Conservation (phyloP, 1,140 invertebrate genomes). For the Aphidius ervi region DNA sequence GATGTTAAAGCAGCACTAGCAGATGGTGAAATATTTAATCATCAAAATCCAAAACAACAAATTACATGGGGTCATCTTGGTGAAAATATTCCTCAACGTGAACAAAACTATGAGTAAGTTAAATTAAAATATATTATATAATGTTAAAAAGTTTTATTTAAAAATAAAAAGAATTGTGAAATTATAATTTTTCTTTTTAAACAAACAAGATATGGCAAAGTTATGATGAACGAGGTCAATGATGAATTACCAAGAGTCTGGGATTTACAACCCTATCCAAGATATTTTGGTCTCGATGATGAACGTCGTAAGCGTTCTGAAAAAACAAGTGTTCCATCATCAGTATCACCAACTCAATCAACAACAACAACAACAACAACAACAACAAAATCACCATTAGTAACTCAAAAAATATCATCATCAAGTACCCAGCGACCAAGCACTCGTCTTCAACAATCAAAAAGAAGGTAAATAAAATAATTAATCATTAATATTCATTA, state of each 20-base stretch:
- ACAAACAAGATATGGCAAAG: conserved; percentile 35
- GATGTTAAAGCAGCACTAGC: conserved; percentile 31
- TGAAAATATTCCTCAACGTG: conserved; percentile 27
- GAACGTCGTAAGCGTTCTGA: conserved; percentile 41
- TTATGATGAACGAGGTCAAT: conserved; percentile 35
- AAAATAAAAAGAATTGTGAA: too few relatives aligned
- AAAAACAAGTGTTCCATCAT: conserved; percentile 17
- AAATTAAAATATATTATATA: background rate
- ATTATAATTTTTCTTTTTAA: background rate
- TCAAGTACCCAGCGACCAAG: conserved; percentile 18
- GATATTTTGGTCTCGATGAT: conserved; percentile 29
- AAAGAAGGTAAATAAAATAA: conserved; percentile 35
- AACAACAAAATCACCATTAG: conserved; percentile 22
- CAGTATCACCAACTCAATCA: conserved; percentile 8
- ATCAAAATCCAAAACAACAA: conserved; percentile 20
- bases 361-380: conserved; percentile 24
- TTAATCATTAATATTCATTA: too few relatives aligned
- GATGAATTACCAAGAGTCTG: conserved; percentile 33
- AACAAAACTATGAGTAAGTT: conserved; percentile 41
- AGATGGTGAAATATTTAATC: conserved; percentile 26
- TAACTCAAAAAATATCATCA: conserved; percentile 14
- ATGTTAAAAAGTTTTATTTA: background rate
- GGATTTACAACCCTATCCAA: conserved; percentile 30
- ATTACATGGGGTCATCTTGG: conserved; percentile 28
- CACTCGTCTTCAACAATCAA: conserved; percentile 23